Percentiles rank a stretch among this genome's conserved stretches.
Conservation (phyloP, 2,797 vertebrate species). For the Chanos chanos region DNA sequence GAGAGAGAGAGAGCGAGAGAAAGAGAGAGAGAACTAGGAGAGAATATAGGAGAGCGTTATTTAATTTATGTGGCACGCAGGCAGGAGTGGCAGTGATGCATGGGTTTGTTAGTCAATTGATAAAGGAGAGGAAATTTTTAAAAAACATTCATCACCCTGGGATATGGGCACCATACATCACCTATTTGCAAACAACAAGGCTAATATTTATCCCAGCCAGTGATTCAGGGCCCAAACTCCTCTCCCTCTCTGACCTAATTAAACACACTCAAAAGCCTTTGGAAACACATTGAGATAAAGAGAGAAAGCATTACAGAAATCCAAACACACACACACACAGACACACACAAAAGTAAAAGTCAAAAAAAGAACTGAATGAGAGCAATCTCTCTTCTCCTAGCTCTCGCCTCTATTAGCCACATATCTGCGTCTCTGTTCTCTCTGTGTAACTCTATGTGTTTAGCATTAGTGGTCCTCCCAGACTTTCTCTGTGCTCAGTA, state of each 20-base stretch:
- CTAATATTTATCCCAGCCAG: slow-evolving; percentile 82
- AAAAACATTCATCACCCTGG: slow-evolving; percentile 92
- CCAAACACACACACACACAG: slow-evolving; percentile 32
- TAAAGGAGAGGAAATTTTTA: slow-evolving; percentile 97
- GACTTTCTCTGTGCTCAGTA: not conserved
- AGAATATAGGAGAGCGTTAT: slow-evolving; percentile 44
- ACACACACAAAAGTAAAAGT: slow-evolving; percentile 17
- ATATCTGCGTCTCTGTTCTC: not conserved
- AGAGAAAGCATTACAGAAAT: slow-evolving; percentile 30
- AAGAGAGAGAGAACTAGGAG: slow-evolving; percentile 25
- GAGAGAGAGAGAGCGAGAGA: slow-evolving; percentile 29
- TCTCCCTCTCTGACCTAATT: slow-evolving; percentile 67
- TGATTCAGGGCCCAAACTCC: slow-evolving; percentile 64
- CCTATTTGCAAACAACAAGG: slow-evolving; percentile 82
- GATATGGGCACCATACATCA: slow-evolving; percentile 92
- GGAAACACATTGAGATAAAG: slow-evolving; percentile 47
- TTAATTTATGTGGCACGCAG: slow-evolving; percentile 92
- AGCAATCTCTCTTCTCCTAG: not conserved
- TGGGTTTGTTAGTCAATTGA: slow-evolving; percentile 95
- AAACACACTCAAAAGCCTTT: slow-evolving; percentile 56
- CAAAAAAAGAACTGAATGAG: slow-evolving; percentile 1
- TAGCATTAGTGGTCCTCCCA: slow-evolving; percentile 3
- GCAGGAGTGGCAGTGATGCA: slow-evolving; percentile 94
- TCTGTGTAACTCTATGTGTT: not conserved
- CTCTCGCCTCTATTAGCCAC: not conserved